Base-by-base conservation (phyloP, 53 echinoderm and acorn worm species). In the Mesocentrotus franciscanus region DNA sequence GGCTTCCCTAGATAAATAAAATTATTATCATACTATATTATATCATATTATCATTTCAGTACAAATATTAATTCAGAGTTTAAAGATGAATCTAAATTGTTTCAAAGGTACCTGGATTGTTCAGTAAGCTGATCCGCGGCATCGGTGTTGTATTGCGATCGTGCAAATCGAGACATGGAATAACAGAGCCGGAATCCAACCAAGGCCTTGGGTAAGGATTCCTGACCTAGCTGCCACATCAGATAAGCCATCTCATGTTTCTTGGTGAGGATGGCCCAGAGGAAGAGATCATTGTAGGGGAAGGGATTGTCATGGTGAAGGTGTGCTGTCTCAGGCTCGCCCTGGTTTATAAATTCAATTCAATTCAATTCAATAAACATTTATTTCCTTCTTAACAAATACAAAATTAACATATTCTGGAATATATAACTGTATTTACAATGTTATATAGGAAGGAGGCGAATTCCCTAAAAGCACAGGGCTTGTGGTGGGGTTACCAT, bases 181-280 rank as follows among this genome's bases (percentile, higher is more conserved):
- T 92, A 62, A 59, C 90, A 96, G 29, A 97, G 85, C 35, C 96
- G 90, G 92, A 95, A 96, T 15, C 96, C 97, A 16, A 97, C 96
- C 87, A 96, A 78, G 2, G 97, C 96, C 94, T 98, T 97, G 60
- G 97, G 95, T 42, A 97, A 94, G 20, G 96, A 95, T 64, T 98
- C 98, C 34, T 94, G 92, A 36, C 97, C 96, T 59, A 96, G 92
- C 79, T 97, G 97, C 97, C 97, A 97, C 95, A 98, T 96, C 56
- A 96, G 96, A 10, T 94, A 94, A 11, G 98, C 98, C 95, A 98
- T 97, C 33, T 96, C 95, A 61, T 96, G 85, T 83, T 97, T 97
- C 93, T 95, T 96, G 66, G 98, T 97, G 76, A 97, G 95, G 61
- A 97, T 71, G 13, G 98, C 96, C 97, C 98, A 97, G 12, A 98